Conservation (phyloP, 1,140 invertebrate species). For the Drosophila pachea region DNA sequence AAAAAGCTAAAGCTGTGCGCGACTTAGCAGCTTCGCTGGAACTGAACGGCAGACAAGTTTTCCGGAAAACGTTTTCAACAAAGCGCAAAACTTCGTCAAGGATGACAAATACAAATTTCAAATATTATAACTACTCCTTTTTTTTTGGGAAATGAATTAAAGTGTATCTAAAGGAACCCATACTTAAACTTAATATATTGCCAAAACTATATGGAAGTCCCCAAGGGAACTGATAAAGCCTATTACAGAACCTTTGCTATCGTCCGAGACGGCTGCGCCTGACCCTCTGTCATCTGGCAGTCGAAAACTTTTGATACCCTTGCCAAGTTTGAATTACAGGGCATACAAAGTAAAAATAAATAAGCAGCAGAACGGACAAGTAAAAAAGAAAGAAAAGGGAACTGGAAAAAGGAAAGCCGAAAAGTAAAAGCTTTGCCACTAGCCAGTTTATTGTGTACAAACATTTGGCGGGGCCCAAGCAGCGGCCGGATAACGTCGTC, state of each 20-base stretch:
- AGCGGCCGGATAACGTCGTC: slow-evolving; percentile 18
- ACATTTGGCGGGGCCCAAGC: slow-evolving; percentile 61
- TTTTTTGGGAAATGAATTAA: too few species aligned
- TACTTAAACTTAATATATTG: too few species aligned
- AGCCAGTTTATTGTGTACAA: slow-evolving; percentile 67
- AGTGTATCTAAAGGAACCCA: too few species aligned
- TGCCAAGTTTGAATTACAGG: slow-evolving; percentile 19
- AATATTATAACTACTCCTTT: too few species aligned
- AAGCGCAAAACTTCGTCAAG: too few species aligned
- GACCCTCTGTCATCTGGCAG: neutral
- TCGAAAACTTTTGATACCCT: slow-evolving; percentile 9
- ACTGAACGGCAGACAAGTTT: neutral
- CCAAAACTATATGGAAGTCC: too few species aligned
- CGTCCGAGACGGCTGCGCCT: too few species aligned
- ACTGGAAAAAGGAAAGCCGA: slow-evolving; percentile 58
- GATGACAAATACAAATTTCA: too few species aligned
- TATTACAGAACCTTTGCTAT: too few species aligned
- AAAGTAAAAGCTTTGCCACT: slow-evolving; percentile 68
- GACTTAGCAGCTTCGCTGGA: slow-evolving; percentile 14
- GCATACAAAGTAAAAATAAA: slow-evolving; percentile 41
- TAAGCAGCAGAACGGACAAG: slow-evolving; percentile 28
- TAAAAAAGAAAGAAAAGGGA: slow-evolving; percentile 28
- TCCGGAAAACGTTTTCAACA: neutral
- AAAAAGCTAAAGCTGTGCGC: neutral
- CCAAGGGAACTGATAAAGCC: too few species aligned